Base-by-base conservation (phyloP, 2,888 invertebrate species). In the Plebejus anna region DNA sequence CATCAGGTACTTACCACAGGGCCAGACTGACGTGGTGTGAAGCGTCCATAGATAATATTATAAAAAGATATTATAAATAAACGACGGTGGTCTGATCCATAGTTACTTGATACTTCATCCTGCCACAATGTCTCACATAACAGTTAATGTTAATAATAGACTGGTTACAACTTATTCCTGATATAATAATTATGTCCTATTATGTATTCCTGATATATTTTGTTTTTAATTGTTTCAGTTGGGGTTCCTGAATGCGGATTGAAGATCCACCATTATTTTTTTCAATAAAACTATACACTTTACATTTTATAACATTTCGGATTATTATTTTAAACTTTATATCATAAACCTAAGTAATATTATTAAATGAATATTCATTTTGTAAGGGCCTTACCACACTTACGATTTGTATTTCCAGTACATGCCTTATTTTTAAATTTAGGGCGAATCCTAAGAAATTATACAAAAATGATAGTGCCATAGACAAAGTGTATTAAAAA, bases 151-250 rank as follows among this genome's bases (percentile, higher is more conserved):
- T 5, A 4, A 38, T 38, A 38, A 38, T 5, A 38, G 6, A 38
- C 5, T 38, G 5, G 38, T 38, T 38, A 38, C 38, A 47, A 57
- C 1, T 55, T 16, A 55, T 55, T 55, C 55, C 55, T 55, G 2
- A 9, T 55, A 55, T 55, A 22, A 22, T 22, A 22, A 13, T 55
- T 16, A 55, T 57, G 9, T 47, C 9, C 47, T n/a, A 57, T 57
- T 55, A 16, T 55, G 55, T 55, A 13, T 57, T 57, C 16, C n/a
- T 22, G 22, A 22, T 22, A 22, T 22, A 22, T 22, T 7, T 16
- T 38, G 3, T 70, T 22, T 76, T 57, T 80, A 76, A 79, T 80
- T 76, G 66, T 88, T 89, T 80, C 86, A 89, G 89, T 77, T 86
- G 78, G 89, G 88, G 13, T 84, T 88, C 78, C 77, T 81, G 42